A percentile compares a stretch with the other conserved stretches of the same genome.
phyloP scores from a whole-genome alignment of 2,113 vertebrate genomes.

The Poeciliopsis retropinna region DNA sequence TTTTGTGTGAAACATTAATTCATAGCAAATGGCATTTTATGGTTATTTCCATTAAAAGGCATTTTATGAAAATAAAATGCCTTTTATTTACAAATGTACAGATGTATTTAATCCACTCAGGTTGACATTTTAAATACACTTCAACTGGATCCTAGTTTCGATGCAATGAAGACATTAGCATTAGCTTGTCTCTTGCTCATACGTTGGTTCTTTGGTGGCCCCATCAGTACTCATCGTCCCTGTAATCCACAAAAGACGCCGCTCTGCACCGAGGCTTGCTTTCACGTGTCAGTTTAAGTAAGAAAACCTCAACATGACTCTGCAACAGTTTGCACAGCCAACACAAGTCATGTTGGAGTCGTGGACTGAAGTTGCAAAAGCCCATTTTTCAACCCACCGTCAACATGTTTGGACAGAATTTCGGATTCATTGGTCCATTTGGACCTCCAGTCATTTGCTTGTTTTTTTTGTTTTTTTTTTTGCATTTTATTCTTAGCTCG shows the following conservation, averaged over 20 bases:
- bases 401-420: constrained; percentile 43
- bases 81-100: not conserved
- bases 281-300: not conserved
- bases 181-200: too few relatives aligned
- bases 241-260: not conserved
- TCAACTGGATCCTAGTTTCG: not conserved
- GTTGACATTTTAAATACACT: not conserved
- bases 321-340: constrained; percentile 15
- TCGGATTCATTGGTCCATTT: constrained; percentile 14
- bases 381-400: constrained; percentile 52
- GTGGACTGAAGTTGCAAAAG: constrained; percentile 22
- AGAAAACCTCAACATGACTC: not conserved
- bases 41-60: too few relatives aligned
- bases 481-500: constrained; percentile 22
- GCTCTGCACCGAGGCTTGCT: too few relatives aligned
- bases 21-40: not conserved
- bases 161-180: not conserved
- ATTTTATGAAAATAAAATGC: too few relatives aligned
- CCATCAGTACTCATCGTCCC: not conserved
- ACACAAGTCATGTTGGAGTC: constrained; percentile 6
- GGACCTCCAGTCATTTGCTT: constrained; percentile 13
- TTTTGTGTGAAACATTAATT: not conserved
- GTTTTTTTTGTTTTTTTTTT: constrained; percentile 6
- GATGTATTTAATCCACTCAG: not conserved
- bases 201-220: not conserved